Evolutionary conservation across 2,797 vertebrate species (phyloP), one percentile per base, ranked within the genome.

Genomic region (Steatocranus sp.): DNA sequence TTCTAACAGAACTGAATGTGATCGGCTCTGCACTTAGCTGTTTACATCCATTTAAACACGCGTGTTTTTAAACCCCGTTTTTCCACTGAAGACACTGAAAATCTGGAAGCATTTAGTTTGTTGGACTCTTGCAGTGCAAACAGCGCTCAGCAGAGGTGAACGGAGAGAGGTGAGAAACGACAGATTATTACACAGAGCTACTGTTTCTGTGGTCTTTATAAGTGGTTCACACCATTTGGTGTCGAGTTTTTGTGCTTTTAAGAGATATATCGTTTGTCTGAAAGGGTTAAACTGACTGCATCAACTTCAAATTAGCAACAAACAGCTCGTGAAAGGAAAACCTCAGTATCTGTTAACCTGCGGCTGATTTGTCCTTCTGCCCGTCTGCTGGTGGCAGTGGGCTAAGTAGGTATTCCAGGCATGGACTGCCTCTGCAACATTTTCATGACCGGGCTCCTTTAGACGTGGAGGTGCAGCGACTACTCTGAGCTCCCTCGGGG

Each of bases 261-360:
- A 48, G n/a, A 27, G 17, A 73, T 30, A 17, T 8, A 2, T 0
- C 0, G 23, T 11, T 46, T 70, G 66, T 70, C 41, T 11, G 11
- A n/a, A 48, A 30, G 1, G 0, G 2, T 48, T 30, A 2, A 48
- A n/a, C 8, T 48, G 43, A 73, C 17, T 0, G 15, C 25, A 70
- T 2, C 9, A 30, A 48, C 15, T 73, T 73, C 41, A 73, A 73
- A 73, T 48, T 30, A 43, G 36, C 36, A 17, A 68, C 11, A 48
- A 2, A 7, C 25, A 30, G 68, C 10, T 30, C 2, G 3, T 18
- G 41, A 46, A 30, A 73, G 41, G 23, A 70, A 8, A 48, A 30
- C 0, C 20, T 25, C 14, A 27, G 25, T 0, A 48, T 73, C 4
- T 12, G 66, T 4, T 4, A 3, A 30, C 66, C 41, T 46, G 6